Conservation (phyloP, 2,113 vertebrate species). For the Upupa epops region DNA sequence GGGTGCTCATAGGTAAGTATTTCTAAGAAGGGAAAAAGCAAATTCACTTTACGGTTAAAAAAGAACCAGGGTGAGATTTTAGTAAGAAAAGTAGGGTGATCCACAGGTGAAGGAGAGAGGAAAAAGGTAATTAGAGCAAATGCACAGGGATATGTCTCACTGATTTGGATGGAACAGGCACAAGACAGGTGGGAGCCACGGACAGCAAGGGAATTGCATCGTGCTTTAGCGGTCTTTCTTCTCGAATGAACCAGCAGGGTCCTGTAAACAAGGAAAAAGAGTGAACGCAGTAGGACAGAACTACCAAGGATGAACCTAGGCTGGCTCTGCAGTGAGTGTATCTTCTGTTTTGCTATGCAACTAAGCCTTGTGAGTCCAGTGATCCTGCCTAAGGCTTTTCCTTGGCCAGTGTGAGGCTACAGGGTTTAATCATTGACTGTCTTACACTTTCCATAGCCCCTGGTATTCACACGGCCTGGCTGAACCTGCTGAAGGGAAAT, state of each 20-base stretch:
- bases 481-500: not conserved
- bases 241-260: not conserved
- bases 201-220: not conserved
- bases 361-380: not conserved
- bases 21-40: not conserved
- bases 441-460: not conserved
- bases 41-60: not conserved
- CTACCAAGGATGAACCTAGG: not conserved
- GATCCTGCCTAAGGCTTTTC: not conserved
- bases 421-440: not conserved
- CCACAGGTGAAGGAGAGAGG: not conserved
- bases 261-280: slow-evolving; percentile 17
- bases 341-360: not conserved
- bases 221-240: not conserved
- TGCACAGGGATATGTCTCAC: not conserved
- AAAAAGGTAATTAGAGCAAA: not conserved
- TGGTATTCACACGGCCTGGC: not conserved
- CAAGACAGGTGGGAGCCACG: not conserved
- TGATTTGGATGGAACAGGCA: not conserved
- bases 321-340: not conserved
- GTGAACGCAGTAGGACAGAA: not conserved
- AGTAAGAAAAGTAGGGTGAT: not conserved
- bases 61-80: not conserved
- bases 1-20: not conserved
- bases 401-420: not conserved